Conservation (phyloP, 2,797 vertebrate species). For the Poecilia gillii region DNA sequence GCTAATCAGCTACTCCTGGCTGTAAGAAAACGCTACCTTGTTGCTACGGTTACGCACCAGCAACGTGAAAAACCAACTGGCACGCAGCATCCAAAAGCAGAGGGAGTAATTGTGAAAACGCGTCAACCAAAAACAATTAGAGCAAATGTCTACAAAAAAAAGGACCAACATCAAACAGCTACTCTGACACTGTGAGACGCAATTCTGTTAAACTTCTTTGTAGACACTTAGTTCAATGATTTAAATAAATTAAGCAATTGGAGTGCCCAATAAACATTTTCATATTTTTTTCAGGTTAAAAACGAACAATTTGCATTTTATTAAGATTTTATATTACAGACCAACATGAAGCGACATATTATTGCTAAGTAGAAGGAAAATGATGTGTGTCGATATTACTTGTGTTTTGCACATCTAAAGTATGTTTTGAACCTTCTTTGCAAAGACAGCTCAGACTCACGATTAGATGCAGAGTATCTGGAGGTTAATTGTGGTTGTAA, state of each 20-base stretch:
- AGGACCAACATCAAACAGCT: not conserved
- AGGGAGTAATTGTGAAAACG: not conserved
- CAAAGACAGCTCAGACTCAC: not conserved
- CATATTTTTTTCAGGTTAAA: not conserved
- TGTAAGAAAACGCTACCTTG: not conserved
- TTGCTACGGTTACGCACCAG: not conserved
- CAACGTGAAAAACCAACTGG: not conserved
- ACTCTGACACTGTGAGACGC: not conserved
- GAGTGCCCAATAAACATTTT: not conserved
- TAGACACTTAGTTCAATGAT: not conserved
- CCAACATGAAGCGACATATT: not conserved
- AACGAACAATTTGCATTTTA: not conserved
- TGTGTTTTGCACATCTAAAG: not conserved
- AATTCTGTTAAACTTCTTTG: not conserved
- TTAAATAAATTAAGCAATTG: not conserved
- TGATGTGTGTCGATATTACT: not conserved
- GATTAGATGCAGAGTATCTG: not conserved
- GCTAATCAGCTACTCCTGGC: not conserved
- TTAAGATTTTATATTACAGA: not conserved
- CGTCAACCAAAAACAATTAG: not conserved
- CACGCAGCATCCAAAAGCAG: not conserved
- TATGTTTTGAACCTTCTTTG: not conserved
- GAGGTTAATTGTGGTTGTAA: not conserved
- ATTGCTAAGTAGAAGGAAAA: not conserved
- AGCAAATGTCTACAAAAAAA: not conserved